Evolutionary conservation across 2,797 vertebrate species (phyloP), one percentile per base, ranked within the genome.

Genomic region (Cyclura pinguis): DNA sequence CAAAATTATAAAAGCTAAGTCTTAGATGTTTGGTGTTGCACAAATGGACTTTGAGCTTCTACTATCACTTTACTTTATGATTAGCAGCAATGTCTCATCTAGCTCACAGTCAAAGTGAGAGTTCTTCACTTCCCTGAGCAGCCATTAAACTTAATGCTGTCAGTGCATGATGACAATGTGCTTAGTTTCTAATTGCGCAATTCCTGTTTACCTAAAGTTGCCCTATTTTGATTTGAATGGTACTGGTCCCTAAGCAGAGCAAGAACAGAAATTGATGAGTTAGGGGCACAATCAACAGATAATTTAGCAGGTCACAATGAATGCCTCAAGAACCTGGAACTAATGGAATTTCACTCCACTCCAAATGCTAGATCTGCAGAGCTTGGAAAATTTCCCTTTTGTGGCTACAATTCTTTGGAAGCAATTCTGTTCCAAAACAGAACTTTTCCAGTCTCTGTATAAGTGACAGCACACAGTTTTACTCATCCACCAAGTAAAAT

Each of bases 71-170:
- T 55, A 47, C 47, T 52, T 55, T 64, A 69, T 69, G 24, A 9
- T 27, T 80, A 85, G 73, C 42, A 14, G 22, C 72, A 29, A 35
- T 38, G 35, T 84, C 22, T 77, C 22, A 20, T 38, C 35, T 47
- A 57, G 29, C 29, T 62, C 55, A 42, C n/a, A 89, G 64, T 62
- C 42, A 50, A 74, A 73, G 18, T 88, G 64, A 88, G 35, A 32
- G 27, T 88, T 82, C 32, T 14, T 59, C 67, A 83, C 35, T 84
- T 89, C 69, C 80, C 9, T 82, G 81, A 74, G 22, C 47, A 38
- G 29, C 57, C 50, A 59, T 57, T 82, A 20, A 72, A 35, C 57
- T 73, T 82, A 52, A 69, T 80, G 77, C 72, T 84, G 57, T 76
- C 42, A 88, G 35, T 38, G 32, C 38, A 35, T 38, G 73, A 84